Evolutionary conservation across 2,113 vertebrate genomes (phyloP), one percentile per base, ranked within the genome.

Genomic region (Sitta europaea): DNA sequence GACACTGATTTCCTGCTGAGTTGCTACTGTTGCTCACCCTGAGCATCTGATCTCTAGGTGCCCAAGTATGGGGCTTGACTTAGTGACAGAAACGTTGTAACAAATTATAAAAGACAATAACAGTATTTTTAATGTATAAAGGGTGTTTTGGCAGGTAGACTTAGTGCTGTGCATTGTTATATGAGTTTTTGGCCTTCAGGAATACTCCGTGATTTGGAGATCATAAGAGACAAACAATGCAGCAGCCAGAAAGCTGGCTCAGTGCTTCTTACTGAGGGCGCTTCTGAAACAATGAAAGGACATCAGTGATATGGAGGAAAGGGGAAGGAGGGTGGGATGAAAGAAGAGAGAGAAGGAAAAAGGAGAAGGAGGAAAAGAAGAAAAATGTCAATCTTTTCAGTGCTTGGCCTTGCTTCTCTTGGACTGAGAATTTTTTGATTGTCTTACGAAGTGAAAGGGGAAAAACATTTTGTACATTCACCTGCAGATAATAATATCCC

Each of bases 321-420:
- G 42, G 7, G 10, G 5, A 48, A 67, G 23, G 9, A 35, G 0
- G 1, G 1, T 17, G 4, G 2, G 1, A 50, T 54, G 36, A 51
- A 57, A 16, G 18, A 50, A 65, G 12, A 31, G 14, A 71, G 7
- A 6, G 11, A 33, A 73, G 12, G 18, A 47, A 5, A 43, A 15
- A 36, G 36, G 7, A 24, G 53, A 55, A 2, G 3, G 3, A 33
- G 4, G 14, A 57, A 73, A 13, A 5, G 10, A 57, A 53, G 10
- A 42, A 89, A 78, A 62, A 61, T 14, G 5, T 12, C 23, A 48
- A 0, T n/a, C 7, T 71, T 85, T 75, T 29, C 50, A 47, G 28
- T 53, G 24, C 14, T 67, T 59, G 20, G 22, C 61, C 43, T 80
- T 76, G 5, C 16, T 68, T 86, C 23, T 75, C 24, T 67, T 62